Conservation (phyloP, 2,888 invertebrate species). For the Nematopogon swammerdamellus region DNA sequence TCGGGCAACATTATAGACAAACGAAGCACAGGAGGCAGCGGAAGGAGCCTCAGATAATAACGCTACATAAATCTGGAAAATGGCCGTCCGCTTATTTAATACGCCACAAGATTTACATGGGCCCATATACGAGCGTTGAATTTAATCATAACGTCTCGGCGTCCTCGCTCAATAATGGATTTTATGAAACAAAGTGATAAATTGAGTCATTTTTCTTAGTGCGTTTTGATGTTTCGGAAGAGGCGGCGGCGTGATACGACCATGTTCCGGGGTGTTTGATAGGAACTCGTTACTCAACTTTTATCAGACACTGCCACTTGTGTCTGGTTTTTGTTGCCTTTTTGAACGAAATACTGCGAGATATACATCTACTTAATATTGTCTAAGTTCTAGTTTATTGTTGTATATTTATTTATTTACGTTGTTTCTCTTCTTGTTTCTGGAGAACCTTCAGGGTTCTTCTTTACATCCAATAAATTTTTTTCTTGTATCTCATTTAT, state of each 20-base stretch:
- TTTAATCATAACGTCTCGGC: slow-evolving; percentile 25
- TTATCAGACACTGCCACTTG: no score
- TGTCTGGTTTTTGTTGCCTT: no score
- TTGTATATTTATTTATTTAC: no score
- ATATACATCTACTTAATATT: no score
- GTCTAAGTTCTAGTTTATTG: no score
- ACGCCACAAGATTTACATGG: slow-evolving; percentile 48
- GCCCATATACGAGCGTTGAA: slow-evolving; percentile 31
- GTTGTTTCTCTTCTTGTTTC: no score
- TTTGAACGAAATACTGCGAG: no score
- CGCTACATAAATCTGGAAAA: slow-evolving; percentile 35
- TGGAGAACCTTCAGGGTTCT: no score
- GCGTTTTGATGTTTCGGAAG: slow-evolving; percentile 6
- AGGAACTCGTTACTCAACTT: no score
- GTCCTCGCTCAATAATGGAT: slow-evolving; percentile 22
- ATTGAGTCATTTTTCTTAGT: slow-evolving; percentile 14
- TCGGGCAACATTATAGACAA: background rate
- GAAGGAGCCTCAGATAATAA: slow-evolving; percentile 10
- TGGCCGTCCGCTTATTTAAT: slow-evolving; percentile 44
- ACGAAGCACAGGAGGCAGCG: background rate
- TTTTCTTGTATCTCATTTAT: no score
- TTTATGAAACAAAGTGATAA: slow-evolving; percentile 29
- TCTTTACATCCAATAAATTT: no score
- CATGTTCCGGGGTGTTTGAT: background rate
- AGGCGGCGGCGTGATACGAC: no score